Base-by-base conservation (phyloP, 2,888 invertebrate genomes). In the Cantharis rufa region DNA sequence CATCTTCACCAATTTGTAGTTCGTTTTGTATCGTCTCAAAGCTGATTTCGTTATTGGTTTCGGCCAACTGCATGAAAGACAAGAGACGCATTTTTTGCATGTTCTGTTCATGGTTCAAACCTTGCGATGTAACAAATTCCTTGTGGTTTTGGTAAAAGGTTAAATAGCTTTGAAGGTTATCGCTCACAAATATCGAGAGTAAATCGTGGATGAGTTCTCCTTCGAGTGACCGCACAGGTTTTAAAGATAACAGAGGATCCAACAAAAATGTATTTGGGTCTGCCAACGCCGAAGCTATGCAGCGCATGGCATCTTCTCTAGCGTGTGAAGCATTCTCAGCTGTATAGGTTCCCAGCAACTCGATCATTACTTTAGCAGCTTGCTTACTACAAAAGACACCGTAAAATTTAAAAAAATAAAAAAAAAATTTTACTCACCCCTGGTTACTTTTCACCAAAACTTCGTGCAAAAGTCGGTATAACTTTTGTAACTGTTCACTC, bases 41-140 rank as follows among this genome's bases (percentile, higher is more conserved):
- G n/a, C 94, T 91, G 88, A 99, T 94, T 89, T 98, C 98, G 21
- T 96, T 94, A 86, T 94, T 94, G 73, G 93, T 94, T 88, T 99
- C 99, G 3, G 98, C 98, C 90, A 99, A 91, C 87, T 98, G 98
- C 96, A 99, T 98, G 86, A 99, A 97, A 0, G 98, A 96, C 73
- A 99, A 88, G 84, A 99, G 90, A 80, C 98, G 92, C 97, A 99
- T 99, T 89, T 99, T 99, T 86, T 97, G 95, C 89, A 98, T 92
- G 86, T 98, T 98, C 85, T 96, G 95, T 84, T 98, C 97, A 86
- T 98, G 98, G 85, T 96, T 96, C 70, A 98, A 89, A 68, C 97
- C 94, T 91, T 88, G 93, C 0, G 92, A 91, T 69, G 92, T 94
- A 13, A 98, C 94, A 89, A 97, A 98, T 86, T 98, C 96, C 86